A percentile compares a stretch with the other conserved stretches of the same genome.
phyloP scores from a whole-genome alignment of 2,888 invertebrate species.

The Onchidella celtica region DNA sequence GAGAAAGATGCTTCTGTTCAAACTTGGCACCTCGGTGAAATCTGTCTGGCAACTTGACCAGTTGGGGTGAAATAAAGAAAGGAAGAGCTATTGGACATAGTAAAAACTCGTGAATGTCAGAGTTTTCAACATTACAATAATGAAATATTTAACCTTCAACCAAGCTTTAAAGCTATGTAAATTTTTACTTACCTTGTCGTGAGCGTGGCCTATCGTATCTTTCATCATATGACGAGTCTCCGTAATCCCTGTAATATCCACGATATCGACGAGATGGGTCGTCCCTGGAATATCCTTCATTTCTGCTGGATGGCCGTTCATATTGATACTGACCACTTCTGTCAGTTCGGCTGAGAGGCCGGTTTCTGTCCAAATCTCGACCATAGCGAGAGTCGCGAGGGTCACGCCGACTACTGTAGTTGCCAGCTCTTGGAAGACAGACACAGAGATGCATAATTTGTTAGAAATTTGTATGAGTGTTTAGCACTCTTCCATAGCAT shows the following conservation, averaged over 20 bases:
- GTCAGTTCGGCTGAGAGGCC: slow-evolving; percentile 16
- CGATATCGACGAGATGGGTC: slow-evolving; percentile 46
- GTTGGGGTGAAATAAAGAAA: too few relatives aligned
- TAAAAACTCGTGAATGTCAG: too few relatives aligned
- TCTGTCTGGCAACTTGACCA: too few relatives aligned
- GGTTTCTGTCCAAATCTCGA: background rate
- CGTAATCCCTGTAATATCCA: slow-evolving; percentile 50
- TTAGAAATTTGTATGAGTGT: too few relatives aligned
- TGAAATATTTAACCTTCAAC: too few relatives aligned
- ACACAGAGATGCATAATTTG: background rate
- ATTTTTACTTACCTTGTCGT: slow-evolving; percentile 64
- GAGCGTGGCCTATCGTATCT: slow-evolving; percentile 71
- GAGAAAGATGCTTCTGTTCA: too few relatives aligned
- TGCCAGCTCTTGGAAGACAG: background rate
- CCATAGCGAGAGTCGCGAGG: background rate
- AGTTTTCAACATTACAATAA: too few relatives aligned
- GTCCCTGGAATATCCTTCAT: slow-evolving; percentile 56
- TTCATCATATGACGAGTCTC: slow-evolving; percentile 61
- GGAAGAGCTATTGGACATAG: too few relatives aligned
- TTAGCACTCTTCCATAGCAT: too few relatives aligned
- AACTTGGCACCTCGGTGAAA: too few relatives aligned
- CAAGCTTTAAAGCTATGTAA: too few relatives aligned
- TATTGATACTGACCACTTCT: slow-evolving; percentile 29
- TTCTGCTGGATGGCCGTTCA: slow-evolving; percentile 51
- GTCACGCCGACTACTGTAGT: background rate